These are phyloP conservation scores for Thamnaconus septentrionalis DNA, from an alignment of 2,113 vertebrate species.

Conservation along the genomic window DNA sequence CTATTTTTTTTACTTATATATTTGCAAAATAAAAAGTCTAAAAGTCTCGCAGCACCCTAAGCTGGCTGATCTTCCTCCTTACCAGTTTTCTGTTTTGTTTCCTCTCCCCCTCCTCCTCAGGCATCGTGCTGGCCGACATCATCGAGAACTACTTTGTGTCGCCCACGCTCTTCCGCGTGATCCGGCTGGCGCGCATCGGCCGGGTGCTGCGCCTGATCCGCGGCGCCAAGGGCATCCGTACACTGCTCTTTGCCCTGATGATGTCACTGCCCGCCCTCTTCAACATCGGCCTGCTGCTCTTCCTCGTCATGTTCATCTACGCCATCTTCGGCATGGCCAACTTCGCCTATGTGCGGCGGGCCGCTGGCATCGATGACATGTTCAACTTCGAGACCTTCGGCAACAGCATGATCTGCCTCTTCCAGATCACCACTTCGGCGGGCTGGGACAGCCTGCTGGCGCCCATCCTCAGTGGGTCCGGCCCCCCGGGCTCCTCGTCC, in stretches of 20 bases:
- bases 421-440: conserved; percentile 97
- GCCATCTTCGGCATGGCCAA: conserved; percentile 99
- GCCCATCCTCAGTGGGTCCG: conserved; percentile 88
- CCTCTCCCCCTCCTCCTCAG: conserved; percentile 57
- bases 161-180: conserved; percentile 94
- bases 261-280: conserved; percentile 97
- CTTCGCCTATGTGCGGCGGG: conserved; percentile 93
- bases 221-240: conserved; percentile 95
- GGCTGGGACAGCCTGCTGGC: conserved; percentile 96
- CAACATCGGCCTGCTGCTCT: conserved; percentile 95
- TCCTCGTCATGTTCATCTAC: conserved; percentile 98
- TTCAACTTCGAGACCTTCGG: conserved; percentile 98
- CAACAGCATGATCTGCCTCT: conserved; percentile 98
- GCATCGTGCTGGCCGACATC: conserved; percentile 95
- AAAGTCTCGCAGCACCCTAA: too few relatives aligned
- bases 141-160: conserved; percentile 99
- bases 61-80: background rate
- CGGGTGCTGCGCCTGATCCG: conserved; percentile 92
- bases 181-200: conserved; percentile 93
- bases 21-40: too few relatives aligned
- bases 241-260: conserved; percentile 96
- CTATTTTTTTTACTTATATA: too few relatives aligned
- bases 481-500: conserved; percentile 76
- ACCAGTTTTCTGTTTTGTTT: background rate
- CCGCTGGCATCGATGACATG: conserved; percentile 93